Evolutionary conservation across 2,113 vertebrate genomes (phyloP).

Genomic region (Crotalus viridis): DNA sequence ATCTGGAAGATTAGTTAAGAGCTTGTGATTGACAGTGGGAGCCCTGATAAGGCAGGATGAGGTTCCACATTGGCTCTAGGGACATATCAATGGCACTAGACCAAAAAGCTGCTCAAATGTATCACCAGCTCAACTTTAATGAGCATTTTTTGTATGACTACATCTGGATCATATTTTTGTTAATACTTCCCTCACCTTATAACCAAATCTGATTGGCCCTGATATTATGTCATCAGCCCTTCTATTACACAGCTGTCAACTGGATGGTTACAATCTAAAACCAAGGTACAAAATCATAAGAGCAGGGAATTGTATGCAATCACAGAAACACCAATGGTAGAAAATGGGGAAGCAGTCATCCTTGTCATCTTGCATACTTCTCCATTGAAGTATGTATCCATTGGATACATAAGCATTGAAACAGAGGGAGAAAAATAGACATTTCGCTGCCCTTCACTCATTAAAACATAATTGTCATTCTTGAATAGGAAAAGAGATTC

Average conservation of each 20-base stretch:
- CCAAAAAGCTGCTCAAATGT: not conserved
- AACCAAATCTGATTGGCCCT: not conserved
- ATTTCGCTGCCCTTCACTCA: conserved; percentile 41
- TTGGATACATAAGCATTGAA: not conserved
- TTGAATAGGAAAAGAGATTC: conserved; percentile 50
- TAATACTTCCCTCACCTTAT: not conserved
- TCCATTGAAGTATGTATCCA: not conserved
- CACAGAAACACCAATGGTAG: not conserved
- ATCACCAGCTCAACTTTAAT: not conserved
- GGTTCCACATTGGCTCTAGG: not conserved
- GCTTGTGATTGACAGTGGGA: not conserved
- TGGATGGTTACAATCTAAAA: not conserved
- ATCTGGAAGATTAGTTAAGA: not conserved
- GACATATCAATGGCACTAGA: not conserved
- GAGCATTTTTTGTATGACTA: not conserved
- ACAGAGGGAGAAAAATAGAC: not conserved
- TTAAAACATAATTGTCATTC: conserved; percentile 65
- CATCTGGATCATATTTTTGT: not conserved
- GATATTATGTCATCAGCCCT: not conserved
- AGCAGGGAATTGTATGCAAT: not conserved
- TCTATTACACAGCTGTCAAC: not conserved
- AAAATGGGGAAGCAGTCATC: not conserved
- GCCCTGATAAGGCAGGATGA: not conserved
- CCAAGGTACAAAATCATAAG: not conserved
- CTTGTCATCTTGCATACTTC: not conserved